Evolutionary conservation across 2,797 vertebrate species (phyloP), one percentile per base, ranked within the genome.

Genomic region (Anas bahamensis): DNA sequence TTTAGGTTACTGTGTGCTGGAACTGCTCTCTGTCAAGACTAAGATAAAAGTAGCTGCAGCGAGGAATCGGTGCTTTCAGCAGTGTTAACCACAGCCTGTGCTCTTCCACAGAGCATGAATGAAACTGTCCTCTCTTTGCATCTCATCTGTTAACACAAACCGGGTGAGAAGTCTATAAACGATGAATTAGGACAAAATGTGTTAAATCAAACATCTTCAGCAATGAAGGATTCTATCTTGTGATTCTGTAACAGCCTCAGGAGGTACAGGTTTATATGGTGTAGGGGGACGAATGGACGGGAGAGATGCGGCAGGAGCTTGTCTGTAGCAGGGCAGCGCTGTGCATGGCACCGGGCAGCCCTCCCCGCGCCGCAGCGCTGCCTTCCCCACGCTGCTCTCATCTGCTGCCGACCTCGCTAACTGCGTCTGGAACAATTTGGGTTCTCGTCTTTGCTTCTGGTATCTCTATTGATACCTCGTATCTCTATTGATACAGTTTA

Each of bases 331-430:
- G 24, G 1, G 11, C 70, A 19, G 55, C 39, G 1, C 55, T 7
- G 22, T 1, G 17, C 31, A 21, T 0, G 55, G 63, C 68, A 11
- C 0, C 0, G 1, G 0, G 10, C 19, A 42, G 59, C 11, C 10
- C 16, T 21, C 37, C 16, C 4, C 48, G 7, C 1, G 2, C 4
- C 1, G 26, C 16, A 44, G 9, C 1, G 1, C 35, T 22, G 41
- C 60, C 53, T 29, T 4, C 53, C 10, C 3, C 42, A 17, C 9
- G 5, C 63, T 11, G 61, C 53, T 61, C 12, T 2, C 13, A 5
- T 28, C 77, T 0, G 1, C 73, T 61, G 35, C 48, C 41, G 15
- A 2, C 59, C 0, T 0, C 3, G 19, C 29, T 2, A 4, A 5
- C 74, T 7, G 14, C 0, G 6, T 6, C 75, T 22, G 29, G 26